Evolutionary conservation across 1,140 invertebrate species (phyloP).

Genomic region (Bicyclus anynana): DNA sequence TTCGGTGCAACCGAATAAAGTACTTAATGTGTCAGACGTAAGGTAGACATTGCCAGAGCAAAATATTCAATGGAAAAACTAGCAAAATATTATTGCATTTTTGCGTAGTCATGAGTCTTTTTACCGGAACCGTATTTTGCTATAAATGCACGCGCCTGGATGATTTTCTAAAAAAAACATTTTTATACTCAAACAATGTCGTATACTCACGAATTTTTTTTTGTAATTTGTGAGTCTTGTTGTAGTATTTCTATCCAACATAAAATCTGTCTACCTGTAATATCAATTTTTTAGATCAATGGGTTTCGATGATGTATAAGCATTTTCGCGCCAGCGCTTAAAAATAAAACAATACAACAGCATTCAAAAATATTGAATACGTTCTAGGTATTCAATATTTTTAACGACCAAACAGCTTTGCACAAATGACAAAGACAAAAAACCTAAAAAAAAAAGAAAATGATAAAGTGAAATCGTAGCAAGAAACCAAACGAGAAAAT

Average conservation of each 20-base stretch:
- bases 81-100: not conserved
- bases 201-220: no score
- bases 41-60: not conserved
- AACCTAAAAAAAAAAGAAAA: slow-evolving; percentile 26
- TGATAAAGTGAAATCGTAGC: slow-evolving; percentile 9
- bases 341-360: no score
- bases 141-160: not conserved
- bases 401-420: not conserved
- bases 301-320: no score
- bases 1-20: slow-evolving; percentile 2
- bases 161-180: not conserved
- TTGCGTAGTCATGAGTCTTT: not conserved
- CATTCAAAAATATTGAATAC: no score
- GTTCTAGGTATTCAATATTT: no score
- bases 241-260: no score
- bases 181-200: not conserved
- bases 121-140: not conserved
- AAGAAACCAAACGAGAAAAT: slow-evolving; percentile 37
- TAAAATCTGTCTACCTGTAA: no score
- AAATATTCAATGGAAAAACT: not conserved
- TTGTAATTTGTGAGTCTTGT: no score
- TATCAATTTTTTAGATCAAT: no score
- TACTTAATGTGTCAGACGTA: not conserved
- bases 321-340: no score
- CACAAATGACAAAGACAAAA: not conserved